Base-by-base conservation (phyloP, 23 tunicate species). In the Halocynthia aurantium region DNA sequence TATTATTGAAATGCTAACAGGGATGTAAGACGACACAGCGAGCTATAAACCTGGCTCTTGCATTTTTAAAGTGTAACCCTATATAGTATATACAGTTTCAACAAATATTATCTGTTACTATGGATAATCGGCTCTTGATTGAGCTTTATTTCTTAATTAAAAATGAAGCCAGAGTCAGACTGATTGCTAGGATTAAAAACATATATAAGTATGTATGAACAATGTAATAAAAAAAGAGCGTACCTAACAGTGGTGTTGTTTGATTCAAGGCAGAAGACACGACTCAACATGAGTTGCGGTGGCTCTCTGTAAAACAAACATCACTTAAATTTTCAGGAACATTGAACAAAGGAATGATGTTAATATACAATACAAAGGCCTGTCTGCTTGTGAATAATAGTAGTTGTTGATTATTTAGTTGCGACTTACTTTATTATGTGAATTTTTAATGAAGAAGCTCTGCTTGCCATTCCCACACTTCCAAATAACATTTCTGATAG, bases 401-500 rank as follows among this genome's bases (percentile, higher is more conserved):
- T n/a, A n/a, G n/a, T n/a, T n/a, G n/a, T n/a, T 0, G 44, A 31
- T 31, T 31, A 31, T 4, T 31, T 31, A 4, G 2, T 31, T 40
- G 10, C 9, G 12, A 72, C 83, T 70, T 74, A 88, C 95, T 67
- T 84, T 7, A 88, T 88, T 58, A 50, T 40, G 63, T 88, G 95
- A 8, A 88, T 83, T 74, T 88, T 88, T 17, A 88, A 68, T 10
- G 94, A 87, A 0, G 95, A 75, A 9, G 88, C 95, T 64, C 86
- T 82, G 67, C 86, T 87, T 17, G 84, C 88, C 84, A 80, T 83
- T 54, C 95, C 95, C 8, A 88, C 95, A 13, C 84, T 77, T 13
- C 95, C 95, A 68, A 88, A 88, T 58, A 88, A 73, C 95, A 88
- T 88, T 52, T 88, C 95, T 11, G 88, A 80, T 49, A 88, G 57